Conservation (phyloP, 2,797 vertebrate species). For the Pseudochirops corinnae region DNA sequence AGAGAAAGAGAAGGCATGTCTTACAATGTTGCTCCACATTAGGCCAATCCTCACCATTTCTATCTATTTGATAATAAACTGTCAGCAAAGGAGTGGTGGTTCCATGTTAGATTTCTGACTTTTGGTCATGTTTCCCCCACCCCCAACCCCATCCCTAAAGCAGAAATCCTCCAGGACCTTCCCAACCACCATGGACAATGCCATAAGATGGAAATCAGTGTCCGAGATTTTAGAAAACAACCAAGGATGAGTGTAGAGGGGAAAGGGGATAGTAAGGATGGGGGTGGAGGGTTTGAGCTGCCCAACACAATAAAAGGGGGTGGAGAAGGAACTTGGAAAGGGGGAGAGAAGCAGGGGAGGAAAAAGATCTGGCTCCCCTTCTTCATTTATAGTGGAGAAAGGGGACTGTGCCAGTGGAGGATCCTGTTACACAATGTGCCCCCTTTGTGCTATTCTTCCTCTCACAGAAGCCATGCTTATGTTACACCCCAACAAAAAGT, state of each 20-base stretch:
- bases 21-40: slow-evolving; percentile 29
- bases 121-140: not conserved
- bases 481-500: slow-evolving; percentile 83
- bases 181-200: slow-evolving; percentile 86
- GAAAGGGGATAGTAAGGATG: slow-evolving; percentile 65
- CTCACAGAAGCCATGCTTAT: slow-evolving; percentile 72
- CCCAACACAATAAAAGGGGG: not conserved
- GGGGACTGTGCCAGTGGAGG: slow-evolving; percentile 80
- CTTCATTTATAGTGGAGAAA: slow-evolving; percentile 85
- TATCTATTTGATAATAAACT: slow-evolving; percentile 85
- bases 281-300: not conserved
- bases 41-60: slow-evolving; percentile 81
- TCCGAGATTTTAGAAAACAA: slow-evolving; percentile 87
- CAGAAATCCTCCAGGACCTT: slow-evolving; percentile 88
- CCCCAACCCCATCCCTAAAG: slow-evolving; percentile 73
- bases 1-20: not conserved
- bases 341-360: not conserved
- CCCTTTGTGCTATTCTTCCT: slow-evolving; percentile 77
- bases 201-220: slow-evolving; percentile 85
- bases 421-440: slow-evolving; percentile 69
- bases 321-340: too few species aligned
- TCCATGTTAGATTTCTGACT: slow-evolving; percentile 83
- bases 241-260: slow-evolving; percentile 59
- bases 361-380: slow-evolving; percentile 40
- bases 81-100: slow-evolving; percentile 86